A percentile compares a stretch with the other conserved stretches of the same genome.
These are phyloP conservation scores for Philantomba maxwellii DNA, from an alignment of 2,113 vertebrate species.

Conservation along the genomic window DNA sequence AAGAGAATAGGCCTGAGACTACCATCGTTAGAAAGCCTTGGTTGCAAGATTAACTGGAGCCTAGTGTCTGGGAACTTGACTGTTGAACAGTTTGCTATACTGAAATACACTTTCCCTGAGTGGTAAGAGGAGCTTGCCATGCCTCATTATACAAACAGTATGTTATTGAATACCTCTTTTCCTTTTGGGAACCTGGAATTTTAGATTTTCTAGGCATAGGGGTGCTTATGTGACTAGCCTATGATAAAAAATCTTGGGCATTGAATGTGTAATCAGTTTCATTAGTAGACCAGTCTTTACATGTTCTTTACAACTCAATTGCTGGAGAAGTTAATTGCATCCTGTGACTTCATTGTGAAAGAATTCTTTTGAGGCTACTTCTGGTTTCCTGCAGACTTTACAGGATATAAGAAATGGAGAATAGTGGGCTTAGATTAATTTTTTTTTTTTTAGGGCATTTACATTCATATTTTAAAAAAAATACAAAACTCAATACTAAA, in stretches of 20 bases:
- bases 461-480: neutral
- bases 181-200: neutral
- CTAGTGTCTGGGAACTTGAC: neutral
- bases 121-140: neutral
- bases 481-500: neutral
- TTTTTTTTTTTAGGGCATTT: neutral
- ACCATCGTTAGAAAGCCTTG: neutral
- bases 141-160: neutral
- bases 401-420: neutral
- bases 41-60: neutral
- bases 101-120: neutral
- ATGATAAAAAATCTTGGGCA: neutral
- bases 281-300: neutral
- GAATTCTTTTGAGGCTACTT: neutral
- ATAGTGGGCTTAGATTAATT: neutral
- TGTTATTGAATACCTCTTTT: neutral
- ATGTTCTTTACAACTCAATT: neutral
- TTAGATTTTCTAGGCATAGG: neutral
- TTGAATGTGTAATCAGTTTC: neutral
- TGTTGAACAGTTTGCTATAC: neutral
- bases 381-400: neutral
- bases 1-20: neutral
- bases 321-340: neutral
- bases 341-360: neutral
- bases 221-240: neutral